A percentile compares a stretch with the other conserved stretches of the same genome.
These are phyloP conservation scores for Lampropteryx suffumata DNA, from an alignment of 2,888 invertebrate genomes.

Conservation along the genomic window DNA sequence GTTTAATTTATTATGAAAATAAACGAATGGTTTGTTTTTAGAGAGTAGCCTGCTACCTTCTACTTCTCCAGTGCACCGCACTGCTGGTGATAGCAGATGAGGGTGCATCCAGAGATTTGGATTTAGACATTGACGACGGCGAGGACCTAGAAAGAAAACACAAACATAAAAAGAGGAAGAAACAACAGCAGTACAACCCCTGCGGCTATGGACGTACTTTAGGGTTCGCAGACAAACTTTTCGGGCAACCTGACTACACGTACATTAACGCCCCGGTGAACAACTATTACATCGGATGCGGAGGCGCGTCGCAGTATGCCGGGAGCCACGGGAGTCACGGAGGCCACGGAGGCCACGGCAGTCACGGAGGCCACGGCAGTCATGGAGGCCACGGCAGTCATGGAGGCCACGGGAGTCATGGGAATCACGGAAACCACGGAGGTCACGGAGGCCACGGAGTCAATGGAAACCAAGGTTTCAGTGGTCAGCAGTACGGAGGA, in stretches of 20 bases:
- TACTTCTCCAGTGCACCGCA: conserved; percentile 46
- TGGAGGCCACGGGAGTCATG: conserved; percentile 34
- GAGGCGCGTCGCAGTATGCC: conserved; percentile 40
- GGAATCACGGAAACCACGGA: conserved; percentile 29
- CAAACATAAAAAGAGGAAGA: conserved; percentile 53
- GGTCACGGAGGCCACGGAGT: conserved; percentile 30
- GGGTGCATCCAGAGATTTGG: conserved; percentile 51
- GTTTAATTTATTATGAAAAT: no score
- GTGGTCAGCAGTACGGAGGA: conserved; percentile 24
- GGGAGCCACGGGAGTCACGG: no score
- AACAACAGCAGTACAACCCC: conserved; percentile 56
- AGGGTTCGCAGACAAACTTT: conserved; percentile 49
- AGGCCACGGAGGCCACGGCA: conserved; percentile 36
- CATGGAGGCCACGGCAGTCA: conserved; percentile 43
- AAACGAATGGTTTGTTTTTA: conserved; percentile 34
- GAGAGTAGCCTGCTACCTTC: conserved; percentile 47
- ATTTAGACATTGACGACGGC: conserved; percentile 42
- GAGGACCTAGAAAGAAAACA: conserved; percentile 61
- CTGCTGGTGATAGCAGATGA: conserved; percentile 45
- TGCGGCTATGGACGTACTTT: conserved; percentile 58
- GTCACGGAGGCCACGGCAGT: conserved; percentile 38
- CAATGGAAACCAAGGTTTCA: conserved; percentile 27
- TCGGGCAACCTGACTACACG: conserved; percentile 60
- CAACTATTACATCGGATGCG: conserved; percentile 72
- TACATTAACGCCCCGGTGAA: conserved; percentile 70